phyloP scores from a whole-genome alignment of 2,113 vertebrate species.

The Pimephales promelas region DNA sequence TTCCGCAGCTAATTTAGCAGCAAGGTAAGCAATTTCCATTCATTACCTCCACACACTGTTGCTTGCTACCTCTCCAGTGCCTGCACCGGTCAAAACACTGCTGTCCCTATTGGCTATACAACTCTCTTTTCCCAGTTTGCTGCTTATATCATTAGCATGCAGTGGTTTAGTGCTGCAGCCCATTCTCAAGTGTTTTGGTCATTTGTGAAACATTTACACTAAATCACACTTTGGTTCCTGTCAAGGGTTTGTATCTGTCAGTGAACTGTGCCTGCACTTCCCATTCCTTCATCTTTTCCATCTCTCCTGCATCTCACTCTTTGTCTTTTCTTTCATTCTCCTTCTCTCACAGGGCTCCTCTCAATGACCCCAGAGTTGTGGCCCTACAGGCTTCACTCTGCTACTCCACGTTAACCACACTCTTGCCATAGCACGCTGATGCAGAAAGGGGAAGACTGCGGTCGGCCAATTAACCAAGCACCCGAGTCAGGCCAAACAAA shows the following conservation, averaged over 20 bases:
- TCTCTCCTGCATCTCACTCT: neutral
- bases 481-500: conserved; percentile 73
- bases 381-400: conserved; percentile 55
- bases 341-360: conserved; percentile 40
- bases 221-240: conserved; percentile 23
- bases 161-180: neutral
- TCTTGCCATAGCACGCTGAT: conserved; percentile 70
- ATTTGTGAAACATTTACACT: conserved; percentile 49
- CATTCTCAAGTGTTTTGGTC: conserved; percentile 18
- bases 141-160: conserved; percentile 27
- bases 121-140: conserved; percentile 15
- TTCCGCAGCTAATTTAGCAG: conserved; percentile 61
- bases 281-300: conserved; percentile 8
- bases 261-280: conserved; percentile 19
- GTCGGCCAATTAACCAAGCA: conserved; percentile 74
- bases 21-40: conserved; percentile 61
- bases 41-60: conserved; percentile 38
- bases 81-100: neutral
- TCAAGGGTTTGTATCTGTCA: conserved; percentile 20
- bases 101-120: neutral
- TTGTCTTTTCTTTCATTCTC: conserved; percentile 27
- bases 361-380: conserved; percentile 63
- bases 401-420: conserved; percentile 54
- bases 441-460: conserved; percentile 73
- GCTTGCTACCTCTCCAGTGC: conserved; percentile 55